A percentile compares a stretch with the other conserved stretches of the same genome.
Conservation (phyloP, 1,140 invertebrate species). For the Drosophila azteca region DNA sequence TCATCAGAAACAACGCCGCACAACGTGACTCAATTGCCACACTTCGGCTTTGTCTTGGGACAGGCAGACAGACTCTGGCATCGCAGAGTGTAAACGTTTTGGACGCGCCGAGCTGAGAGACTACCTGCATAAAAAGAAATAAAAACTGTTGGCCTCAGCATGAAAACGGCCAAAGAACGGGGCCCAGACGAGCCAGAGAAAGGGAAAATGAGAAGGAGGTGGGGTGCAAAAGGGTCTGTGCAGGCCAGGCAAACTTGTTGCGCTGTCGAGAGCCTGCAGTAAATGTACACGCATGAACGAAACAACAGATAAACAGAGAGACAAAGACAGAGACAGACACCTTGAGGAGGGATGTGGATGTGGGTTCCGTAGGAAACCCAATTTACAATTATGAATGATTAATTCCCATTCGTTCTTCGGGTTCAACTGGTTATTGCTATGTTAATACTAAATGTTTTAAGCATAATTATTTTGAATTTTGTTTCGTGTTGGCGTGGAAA, state of each 20-base stretch:
- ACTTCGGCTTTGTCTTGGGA: constrained; percentile 47
- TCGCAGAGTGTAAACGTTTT: constrained; percentile 2
- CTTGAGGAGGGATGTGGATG: too few species aligned
- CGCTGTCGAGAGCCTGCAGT: constrained; percentile 11
- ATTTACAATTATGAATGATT: constrained; percentile 65
- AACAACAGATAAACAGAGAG: constrained; percentile 44
- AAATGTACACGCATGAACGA: constrained; percentile 19
- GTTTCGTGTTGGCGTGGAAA: constrained; percentile 18
- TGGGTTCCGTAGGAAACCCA: constrained; percentile 32
- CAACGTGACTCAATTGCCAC: constrained; percentile 63
- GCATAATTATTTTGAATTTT: constrained; percentile 16
- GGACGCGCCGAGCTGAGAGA: constrained; percentile 20
- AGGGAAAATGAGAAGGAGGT: constrained; percentile 27
- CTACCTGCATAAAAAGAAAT: constrained; percentile 47
- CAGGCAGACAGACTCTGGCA: neutral
- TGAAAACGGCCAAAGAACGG: constrained; percentile 22
- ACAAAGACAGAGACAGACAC: neutral
- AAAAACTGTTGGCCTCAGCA: constrained; percentile 23
- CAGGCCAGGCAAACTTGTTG: constrained; percentile 43
- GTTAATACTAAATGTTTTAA: constrained; percentile 33
- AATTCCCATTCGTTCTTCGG: constrained; percentile 39
- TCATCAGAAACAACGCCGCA: constrained; percentile 13
- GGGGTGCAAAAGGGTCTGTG: too few species aligned
- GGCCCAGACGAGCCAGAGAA: constrained; percentile 1
- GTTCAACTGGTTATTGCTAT: constrained; percentile 43